These are phyloP conservation scores for Neodontobutis hainanensis DNA, from an alignment of 2,113 vertebrate genomes.

Conservation along the genomic window DNA sequence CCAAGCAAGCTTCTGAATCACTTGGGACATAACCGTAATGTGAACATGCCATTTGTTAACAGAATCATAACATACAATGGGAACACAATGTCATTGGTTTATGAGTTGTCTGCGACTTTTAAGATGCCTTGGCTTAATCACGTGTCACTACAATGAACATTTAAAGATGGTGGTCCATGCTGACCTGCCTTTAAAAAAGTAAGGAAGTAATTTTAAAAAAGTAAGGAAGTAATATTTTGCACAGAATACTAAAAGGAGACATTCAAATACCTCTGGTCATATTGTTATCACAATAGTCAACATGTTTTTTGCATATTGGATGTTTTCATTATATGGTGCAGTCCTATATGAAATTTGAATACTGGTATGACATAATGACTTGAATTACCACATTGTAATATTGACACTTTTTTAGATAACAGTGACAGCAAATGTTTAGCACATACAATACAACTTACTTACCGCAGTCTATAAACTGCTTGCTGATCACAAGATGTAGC, in stretches of 20 bases:
- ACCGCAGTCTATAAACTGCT: too few relatives aligned
- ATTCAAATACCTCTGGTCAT: neutral
- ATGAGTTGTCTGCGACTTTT: slow-evolving; percentile 10
- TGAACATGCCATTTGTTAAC: slow-evolving; percentile 33
- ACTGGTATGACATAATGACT: too few relatives aligned
- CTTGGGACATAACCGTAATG: slow-evolving; percentile 16
- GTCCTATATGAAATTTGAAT: too few relatives aligned
- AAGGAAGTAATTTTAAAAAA: neutral
- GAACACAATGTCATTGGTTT: slow-evolving; percentile 19
- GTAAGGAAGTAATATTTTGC: neutral
- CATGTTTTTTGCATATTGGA: neutral
- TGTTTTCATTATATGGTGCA: neutral
- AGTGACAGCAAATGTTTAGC: too few relatives aligned
- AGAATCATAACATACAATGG: neutral
- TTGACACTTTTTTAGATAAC: too few relatives aligned
- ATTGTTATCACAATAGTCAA: neutral
- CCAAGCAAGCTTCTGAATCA: slow-evolving; percentile 20
- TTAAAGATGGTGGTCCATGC: neutral
- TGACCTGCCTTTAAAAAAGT: neutral
- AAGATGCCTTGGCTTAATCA: slow-evolving; percentile 8
- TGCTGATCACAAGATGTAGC: too few relatives aligned
- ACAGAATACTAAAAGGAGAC: slow-evolving; percentile 1
- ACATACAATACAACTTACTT: too few relatives aligned
- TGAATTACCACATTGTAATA: too few relatives aligned
- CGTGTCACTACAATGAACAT: slow-evolving; percentile 34